Conservation (phyloP, 2,888 invertebrate species). For the Cryptus viduatorius region DNA sequence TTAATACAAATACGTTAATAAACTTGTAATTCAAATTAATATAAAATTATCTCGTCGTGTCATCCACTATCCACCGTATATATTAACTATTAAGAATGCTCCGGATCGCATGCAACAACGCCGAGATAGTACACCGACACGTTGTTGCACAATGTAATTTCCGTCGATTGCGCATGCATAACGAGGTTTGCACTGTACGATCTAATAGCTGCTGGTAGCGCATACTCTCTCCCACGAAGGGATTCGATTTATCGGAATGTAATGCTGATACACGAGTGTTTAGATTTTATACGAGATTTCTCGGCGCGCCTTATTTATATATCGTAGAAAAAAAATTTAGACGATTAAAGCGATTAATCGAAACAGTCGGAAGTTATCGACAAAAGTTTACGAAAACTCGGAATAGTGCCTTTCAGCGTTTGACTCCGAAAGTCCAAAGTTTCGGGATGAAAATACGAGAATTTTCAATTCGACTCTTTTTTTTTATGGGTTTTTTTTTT, state of each 20-base stretch:
- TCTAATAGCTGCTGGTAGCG: conserved; percentile 37
- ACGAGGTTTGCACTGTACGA: neutral
- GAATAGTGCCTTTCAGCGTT: too few species aligned
- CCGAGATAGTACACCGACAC: conserved; percentile 27
- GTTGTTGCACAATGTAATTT: conserved; percentile 70
- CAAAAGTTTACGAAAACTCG: too few species aligned
- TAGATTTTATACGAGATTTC: neutral
- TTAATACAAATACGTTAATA: conserved; percentile 1
- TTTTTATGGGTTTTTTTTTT: too few species aligned
- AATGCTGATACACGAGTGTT: neutral
- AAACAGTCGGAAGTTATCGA: too few species aligned
- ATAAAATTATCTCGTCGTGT: neutral
- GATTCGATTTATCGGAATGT: conserved; percentile 40
- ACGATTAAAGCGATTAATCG: too few species aligned
- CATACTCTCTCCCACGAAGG: conserved; percentile 28
- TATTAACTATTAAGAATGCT: neutral
- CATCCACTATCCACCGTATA: neutral
- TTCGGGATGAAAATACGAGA: too few species aligned
- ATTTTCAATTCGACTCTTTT: too few species aligned
- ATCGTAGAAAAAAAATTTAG: too few species aligned
- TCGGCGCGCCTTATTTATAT: neutral
- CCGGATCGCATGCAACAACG: conserved; percentile 6
- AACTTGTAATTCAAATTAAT: neutral
- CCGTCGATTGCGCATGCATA: conserved; percentile 65
- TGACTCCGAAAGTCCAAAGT: too few species aligned